phyloP scores from a whole-genome alignment of 2,113 vertebrate species.

The Antennarius striatus region DNA sequence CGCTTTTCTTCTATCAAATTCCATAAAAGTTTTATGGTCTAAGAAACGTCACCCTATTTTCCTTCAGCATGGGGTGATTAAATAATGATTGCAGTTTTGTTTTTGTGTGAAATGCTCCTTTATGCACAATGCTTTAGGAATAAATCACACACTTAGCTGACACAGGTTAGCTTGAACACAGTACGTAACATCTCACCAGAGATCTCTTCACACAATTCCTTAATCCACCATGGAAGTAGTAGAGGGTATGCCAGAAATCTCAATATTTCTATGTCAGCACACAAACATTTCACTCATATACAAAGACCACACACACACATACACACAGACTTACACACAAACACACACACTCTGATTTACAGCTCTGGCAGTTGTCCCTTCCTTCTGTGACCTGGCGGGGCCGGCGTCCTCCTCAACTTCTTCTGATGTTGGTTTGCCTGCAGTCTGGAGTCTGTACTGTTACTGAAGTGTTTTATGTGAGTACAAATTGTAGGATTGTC shows the following conservation, averaged over 20 bases:
- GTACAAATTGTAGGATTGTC: too few relatives aligned
- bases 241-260: neutral
- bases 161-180: constrained; percentile 1
- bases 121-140: too few relatives aligned
- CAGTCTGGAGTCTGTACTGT: too few relatives aligned
- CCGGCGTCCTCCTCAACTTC: constrained; percentile 8
- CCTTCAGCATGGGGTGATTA: too few relatives aligned
- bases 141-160: too few relatives aligned
- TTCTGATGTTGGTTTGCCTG: constrained; percentile 9
- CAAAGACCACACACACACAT: constrained; percentile 45
- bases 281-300: constrained; percentile 5
- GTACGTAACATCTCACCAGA: too few relatives aligned
- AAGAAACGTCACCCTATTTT: too few relatives aligned
- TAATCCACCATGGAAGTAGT: neutral
- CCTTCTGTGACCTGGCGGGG: constrained; percentile 36
- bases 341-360: constrained; percentile 65
- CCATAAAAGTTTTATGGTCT: too few relatives aligned
- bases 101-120: too few relatives aligned
- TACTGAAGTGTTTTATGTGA: too few relatives aligned
- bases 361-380: constrained; percentile 61
- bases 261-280: neutral
- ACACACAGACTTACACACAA: constrained; percentile 28
- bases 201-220: neutral
- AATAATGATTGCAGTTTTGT: too few relatives aligned
- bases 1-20: too few relatives aligned